Percentiles rank a stretch among this genome's conserved stretches.
phyloP scores from a whole-genome alignment of 2,888 invertebrate genomes.

The Apodemia duryi region DNA sequence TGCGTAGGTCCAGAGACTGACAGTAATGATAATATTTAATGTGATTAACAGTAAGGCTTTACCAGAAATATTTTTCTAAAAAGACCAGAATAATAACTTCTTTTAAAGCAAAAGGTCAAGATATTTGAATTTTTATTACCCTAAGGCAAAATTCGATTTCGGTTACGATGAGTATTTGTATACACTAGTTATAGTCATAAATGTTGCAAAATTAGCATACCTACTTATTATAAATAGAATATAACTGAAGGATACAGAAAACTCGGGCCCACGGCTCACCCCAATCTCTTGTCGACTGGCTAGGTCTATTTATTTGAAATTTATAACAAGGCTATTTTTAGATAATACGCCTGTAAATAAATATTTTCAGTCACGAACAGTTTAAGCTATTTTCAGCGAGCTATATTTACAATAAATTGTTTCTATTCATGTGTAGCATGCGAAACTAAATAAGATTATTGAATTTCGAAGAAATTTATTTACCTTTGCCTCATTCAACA shows the following conservation, averaged over 20 bases:
- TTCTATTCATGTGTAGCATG: not conserved
- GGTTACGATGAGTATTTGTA: no score
- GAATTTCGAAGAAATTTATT: not conserved
- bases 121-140: no score
- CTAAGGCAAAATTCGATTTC: not conserved
- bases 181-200: not conserved
- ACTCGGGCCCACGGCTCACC: not conserved
- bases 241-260: not conserved
- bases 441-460: not conserved
- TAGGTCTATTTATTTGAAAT: not conserved
- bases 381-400: not conserved
- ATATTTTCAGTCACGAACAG: not conserved
- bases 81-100: no score
- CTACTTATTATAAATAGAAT: not conserved
- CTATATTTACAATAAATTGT: slow-evolving; percentile 3
- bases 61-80: no score
- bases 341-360: not conserved
- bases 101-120: no score
- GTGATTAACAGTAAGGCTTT: no score
- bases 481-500: not conserved
- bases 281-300: not conserved
- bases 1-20: no score
- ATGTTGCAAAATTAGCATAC: not conserved
- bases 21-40: no score
- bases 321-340: slow-evolving; percentile 3